Evolutionary conservation across 2,797 vertebrate species (phyloP).

Genomic region (Rhinoraja longicauda): DNA sequence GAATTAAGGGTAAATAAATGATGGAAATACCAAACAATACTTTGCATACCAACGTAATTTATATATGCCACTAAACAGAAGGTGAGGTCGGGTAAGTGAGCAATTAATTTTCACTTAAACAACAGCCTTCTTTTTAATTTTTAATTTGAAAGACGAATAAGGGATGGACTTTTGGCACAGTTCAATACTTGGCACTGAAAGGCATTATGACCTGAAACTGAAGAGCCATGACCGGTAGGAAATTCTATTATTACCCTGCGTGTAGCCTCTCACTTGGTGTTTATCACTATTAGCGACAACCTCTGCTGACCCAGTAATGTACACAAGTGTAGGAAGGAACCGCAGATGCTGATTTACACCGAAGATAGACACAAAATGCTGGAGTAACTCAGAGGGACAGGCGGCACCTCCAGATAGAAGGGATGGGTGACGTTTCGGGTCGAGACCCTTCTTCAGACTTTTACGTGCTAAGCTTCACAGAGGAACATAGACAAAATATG

Average conservation of each 20-base stretch:
- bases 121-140: background rate
- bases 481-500: background rate
- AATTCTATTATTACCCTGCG: background rate
- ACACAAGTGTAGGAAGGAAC: background rate
- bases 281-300: background rate
- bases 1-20: background rate
- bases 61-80: constrained; percentile 6
- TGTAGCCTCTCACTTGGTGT: background rate
- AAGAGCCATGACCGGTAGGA: background rate
- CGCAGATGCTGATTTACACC: too few relatives aligned
- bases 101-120: background rate
- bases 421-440: too few relatives aligned
- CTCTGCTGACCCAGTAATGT: background rate
- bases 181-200: background rate
- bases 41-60: background rate
- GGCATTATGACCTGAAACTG: background rate
- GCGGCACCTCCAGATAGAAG: too few relatives aligned
- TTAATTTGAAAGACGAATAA: background rate
- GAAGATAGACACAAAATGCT: too few relatives aligned
- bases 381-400: too few relatives aligned
- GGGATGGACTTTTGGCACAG: background rate
- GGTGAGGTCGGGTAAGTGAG: background rate
- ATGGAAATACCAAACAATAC: background rate
- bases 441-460: too few relatives aligned
- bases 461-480: background rate